Percentiles rank a stretch among this genome's conserved stretches.
Evolutionary conservation across 2,888 invertebrate genomes (phyloP).

Genomic region (Cosmopolites sordidus): DNA sequence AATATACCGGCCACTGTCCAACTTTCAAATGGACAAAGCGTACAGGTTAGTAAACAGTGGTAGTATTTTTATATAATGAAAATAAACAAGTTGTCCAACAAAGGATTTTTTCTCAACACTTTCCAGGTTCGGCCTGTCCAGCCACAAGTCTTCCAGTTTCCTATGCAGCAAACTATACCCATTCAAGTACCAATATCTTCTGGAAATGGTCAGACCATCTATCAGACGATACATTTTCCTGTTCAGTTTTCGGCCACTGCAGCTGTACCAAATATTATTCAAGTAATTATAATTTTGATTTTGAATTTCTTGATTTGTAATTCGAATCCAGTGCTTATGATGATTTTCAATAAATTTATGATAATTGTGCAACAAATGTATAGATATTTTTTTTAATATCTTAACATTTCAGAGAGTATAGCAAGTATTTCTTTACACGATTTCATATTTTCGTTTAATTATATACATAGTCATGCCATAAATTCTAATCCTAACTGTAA

Average conservation of each 20-base stretch:
- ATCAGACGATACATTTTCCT: constrained; percentile 93
- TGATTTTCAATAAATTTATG: too few relatives aligned
- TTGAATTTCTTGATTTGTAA: too few relatives aligned
- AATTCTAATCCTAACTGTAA: too few relatives aligned
- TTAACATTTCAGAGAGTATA: too few relatives aligned
- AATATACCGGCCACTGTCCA: constrained; percentile 63
- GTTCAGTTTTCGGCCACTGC: constrained; percentile 68
- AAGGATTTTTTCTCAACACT: constrained; percentile 15
- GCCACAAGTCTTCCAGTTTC: constrained; percentile 59
- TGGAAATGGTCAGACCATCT: constrained; percentile 84
- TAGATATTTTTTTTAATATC: too few relatives aligned
- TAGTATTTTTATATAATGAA: not conserved
- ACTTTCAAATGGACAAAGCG: constrained; percentile 66
- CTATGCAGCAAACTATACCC: constrained; percentile 75
- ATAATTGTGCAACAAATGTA: too few relatives aligned
- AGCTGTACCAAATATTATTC: constrained; percentile 58
- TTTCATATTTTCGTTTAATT: too few relatives aligned
- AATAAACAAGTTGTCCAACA: constrained; percentile 5
- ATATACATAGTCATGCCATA: too few relatives aligned
- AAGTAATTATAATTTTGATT: constrained; percentile 12
- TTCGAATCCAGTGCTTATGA: too few relatives aligned
- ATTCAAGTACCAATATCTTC: constrained; percentile 87
- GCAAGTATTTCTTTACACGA: too few relatives aligned
- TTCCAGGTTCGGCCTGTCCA: constrained; percentile 26
- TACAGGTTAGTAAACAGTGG: constrained; percentile 54